Conservation (phyloP, 2,797 vertebrate species). For the Phoeniculus purpureus region DNA sequence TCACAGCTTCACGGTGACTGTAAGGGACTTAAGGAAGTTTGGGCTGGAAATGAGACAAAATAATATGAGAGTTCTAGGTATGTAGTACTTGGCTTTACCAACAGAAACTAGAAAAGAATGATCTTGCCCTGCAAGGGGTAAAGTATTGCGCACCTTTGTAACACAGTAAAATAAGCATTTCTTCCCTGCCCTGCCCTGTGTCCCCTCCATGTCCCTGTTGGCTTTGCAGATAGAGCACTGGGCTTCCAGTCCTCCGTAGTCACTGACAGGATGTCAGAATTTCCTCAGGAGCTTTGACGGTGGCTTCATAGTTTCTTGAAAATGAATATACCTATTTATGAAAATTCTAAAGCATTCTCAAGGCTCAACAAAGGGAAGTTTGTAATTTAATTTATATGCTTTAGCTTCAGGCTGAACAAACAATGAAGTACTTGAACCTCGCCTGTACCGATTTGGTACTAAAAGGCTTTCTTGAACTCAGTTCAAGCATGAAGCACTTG, state of each 20-base stretch:
- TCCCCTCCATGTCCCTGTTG: not conserved
- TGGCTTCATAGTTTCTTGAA: not conserved
- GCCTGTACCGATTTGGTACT: not conserved
- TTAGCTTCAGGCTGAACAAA: conserved; percentile 36
- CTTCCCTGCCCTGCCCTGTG: not conserved
- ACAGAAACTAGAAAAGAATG: not conserved
- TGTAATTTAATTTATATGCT: not conserved
- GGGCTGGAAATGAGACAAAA: not conserved
- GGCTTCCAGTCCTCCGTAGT: not conserved
- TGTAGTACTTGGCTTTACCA: not conserved
- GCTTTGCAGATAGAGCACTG: not conserved
- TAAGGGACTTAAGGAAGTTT: not conserved
- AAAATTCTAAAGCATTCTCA: not conserved
- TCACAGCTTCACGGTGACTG: not conserved
- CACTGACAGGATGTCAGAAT: not conserved
- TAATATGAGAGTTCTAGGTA: not conserved
- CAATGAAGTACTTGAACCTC: conserved; percentile 7
- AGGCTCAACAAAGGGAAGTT: conserved; percentile 11
- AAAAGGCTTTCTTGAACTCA: conserved; percentile 2
- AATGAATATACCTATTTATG: not conserved
- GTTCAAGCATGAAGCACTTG: not conserved
- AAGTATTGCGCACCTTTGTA: not conserved
- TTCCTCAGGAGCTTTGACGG: not conserved
- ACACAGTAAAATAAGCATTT: not conserved
- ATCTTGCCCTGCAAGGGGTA: not conserved